Conservation (phyloP, 2,888 invertebrate species). For the Lycia hirtaria region DNA sequence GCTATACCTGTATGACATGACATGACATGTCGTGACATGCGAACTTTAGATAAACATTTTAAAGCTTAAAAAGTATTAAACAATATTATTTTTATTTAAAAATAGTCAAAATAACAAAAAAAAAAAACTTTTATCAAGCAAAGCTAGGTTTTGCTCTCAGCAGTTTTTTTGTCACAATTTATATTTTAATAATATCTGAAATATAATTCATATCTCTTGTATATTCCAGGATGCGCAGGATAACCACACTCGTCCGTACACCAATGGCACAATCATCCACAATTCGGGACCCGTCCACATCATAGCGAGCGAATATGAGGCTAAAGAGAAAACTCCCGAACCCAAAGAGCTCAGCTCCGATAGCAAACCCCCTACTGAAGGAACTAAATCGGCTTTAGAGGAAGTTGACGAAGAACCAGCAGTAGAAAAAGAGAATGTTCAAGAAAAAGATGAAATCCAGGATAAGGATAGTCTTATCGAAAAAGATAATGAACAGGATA, state of each 20-base stretch:
- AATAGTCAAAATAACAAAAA: no score
- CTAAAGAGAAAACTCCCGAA: slow-evolving; percentile 40
- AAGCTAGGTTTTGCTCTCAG: no score
- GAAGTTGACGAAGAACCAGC: slow-evolving; percentile 31
- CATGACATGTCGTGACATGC: no score
- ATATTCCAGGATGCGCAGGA: slow-evolving; percentile 70
- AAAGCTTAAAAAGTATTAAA: no score
- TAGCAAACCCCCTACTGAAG: neutral
- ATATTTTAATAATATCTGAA: neutral
- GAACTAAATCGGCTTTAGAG: slow-evolving; percentile 31
- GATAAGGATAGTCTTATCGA: neutral
- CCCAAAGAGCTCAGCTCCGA: slow-evolving; percentile 7
- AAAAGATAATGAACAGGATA: slow-evolving; percentile 15
- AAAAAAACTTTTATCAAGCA: no score
- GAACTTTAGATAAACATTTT: no score
- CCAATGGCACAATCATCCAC: slow-evolving; percentile 74
- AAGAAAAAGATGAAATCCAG: neutral
- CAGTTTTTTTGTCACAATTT: neutral
- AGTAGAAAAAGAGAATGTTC: slow-evolving; percentile 11
- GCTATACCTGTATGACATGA: no score
- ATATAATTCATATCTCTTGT: neutral
- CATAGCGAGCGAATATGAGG: slow-evolving; percentile 71
- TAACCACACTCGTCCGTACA: slow-evolving; percentile 73
- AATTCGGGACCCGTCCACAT: slow-evolving; percentile 75
- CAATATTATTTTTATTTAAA: no score